Conservation (phyloP, 2,113 vertebrate species). For the Capra hircus region DNA sequence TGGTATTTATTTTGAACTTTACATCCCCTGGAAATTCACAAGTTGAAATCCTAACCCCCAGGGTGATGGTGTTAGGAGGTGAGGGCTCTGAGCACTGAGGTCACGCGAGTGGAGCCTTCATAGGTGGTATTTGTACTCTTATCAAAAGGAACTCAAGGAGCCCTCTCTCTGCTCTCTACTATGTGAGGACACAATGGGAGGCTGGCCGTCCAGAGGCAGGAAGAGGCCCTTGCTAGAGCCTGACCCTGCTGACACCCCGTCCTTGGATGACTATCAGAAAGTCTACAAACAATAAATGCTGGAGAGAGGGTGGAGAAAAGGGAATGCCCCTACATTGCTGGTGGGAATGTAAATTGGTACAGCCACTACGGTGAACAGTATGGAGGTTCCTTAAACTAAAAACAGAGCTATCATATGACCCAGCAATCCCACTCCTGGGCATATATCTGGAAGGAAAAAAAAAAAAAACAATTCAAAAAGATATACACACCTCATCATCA, state of each 20-base stretch:
- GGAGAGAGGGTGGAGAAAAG: neutral
- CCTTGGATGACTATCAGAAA: neutral
- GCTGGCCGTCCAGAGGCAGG: fast-evolving
- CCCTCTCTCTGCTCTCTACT: neutral
- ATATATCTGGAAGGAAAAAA: neutral
- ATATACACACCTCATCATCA: neutral
- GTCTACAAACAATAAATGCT: neutral
- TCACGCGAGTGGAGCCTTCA: fast-evolving
- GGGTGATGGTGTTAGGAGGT: neutral
- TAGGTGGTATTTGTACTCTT: neutral
- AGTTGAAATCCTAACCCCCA: neutral
- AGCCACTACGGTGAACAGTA: neutral
- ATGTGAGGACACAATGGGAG: fast-evolving
- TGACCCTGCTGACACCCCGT: neutral
- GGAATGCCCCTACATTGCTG: neutral
- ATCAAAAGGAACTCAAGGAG: neutral
- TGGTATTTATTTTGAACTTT: neutral
- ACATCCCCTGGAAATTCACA: neutral
- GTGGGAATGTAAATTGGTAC: neutral
- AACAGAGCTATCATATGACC: neutral
- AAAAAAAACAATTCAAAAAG: neutral
- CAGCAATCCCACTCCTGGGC: neutral
- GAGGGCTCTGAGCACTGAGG: neutral
- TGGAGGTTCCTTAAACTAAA: neutral
- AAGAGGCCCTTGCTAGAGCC: neutral